Evolutionary conservation across 2,888 invertebrate species (phyloP).

Genomic region (Orthonevra nobilis): DNA sequence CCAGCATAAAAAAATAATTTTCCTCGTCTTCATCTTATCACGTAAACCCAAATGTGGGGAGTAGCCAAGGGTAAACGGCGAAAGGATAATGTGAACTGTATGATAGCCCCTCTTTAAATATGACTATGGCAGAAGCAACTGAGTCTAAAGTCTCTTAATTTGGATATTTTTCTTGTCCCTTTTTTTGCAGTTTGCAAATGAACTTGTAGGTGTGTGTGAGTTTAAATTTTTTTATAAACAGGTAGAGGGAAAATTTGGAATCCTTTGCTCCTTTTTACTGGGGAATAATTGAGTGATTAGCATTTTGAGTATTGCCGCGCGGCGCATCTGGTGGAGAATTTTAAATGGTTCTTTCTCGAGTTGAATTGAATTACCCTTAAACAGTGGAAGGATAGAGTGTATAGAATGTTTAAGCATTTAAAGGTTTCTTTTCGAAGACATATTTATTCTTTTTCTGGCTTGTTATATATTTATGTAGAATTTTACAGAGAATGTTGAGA

Average conservation of each 20-base stretch:
- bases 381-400: constrained; percentile 32
- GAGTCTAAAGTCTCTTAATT: constrained; percentile 63
- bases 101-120: constrained; percentile 26
- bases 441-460: too few species aligned
- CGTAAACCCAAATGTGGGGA: too few species aligned
- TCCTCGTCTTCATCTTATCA: too few species aligned
- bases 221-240: constrained; percentile 3
- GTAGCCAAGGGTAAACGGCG: too few species aligned
- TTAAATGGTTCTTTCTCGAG: constrained; percentile 41
- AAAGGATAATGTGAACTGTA: constrained; percentile 17
- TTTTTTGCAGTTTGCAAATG: constrained; percentile 1
- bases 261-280: constrained; percentile 37
- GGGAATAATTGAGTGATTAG: constrained; percentile 69
- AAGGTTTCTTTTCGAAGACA: background rate
- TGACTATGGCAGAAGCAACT: constrained; percentile 20
- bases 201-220: background rate
- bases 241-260: constrained; percentile 20
- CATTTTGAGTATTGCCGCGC: constrained; percentile 63
- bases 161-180: too few species aligned
- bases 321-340: constrained; percentile 49
- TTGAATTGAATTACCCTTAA: constrained; percentile 50
- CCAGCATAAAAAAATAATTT: background rate
- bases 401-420: constrained; percentile 56
- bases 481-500: too few species aligned
- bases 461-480: too few species aligned